Evolutionary conservation across 2,888 invertebrate species (phyloP).

Genomic region (Tuta absoluta): DNA sequence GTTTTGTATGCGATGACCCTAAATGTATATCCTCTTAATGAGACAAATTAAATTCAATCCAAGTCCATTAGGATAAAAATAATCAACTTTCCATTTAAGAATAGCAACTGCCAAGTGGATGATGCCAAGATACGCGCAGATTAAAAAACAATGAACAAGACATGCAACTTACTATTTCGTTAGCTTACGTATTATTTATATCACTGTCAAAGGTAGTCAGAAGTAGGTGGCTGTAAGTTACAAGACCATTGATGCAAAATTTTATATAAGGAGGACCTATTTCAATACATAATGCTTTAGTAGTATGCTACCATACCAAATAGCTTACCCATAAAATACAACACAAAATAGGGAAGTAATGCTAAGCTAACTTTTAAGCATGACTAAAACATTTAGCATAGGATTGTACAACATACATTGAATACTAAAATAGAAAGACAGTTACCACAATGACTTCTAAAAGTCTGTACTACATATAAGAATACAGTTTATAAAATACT

Average conservation of each 20-base stretch:
- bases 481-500: no score
- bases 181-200: conserved; percentile 19
- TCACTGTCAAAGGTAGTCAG: conserved; percentile 20
- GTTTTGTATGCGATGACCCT: no score
- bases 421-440: not conserved
- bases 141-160: conserved; percentile 17
- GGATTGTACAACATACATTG: not conserved
- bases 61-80: conserved; percentile 16
- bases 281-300: not conserved
- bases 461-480: not conserved
- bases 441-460: not conserved
- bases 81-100: conserved; percentile 15
- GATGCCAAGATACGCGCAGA: conserved; percentile 23
- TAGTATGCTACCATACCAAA: not conserved
- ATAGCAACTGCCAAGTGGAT: conserved; percentile 18
- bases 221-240: conserved; percentile 17
- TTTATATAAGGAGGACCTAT: not conserved
- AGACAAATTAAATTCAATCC: conserved; percentile 13
- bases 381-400: not conserved
- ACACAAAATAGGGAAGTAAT: not conserved
- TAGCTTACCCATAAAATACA: not conserved
- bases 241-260: conserved; percentile 6
- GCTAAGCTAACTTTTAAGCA: not conserved
- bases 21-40: not conserved
- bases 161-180: conserved; percentile 16